phyloP scores from a whole-genome alignment of 2,888 invertebrate genomes.

The Caenorhabditis plicata region DNA sequence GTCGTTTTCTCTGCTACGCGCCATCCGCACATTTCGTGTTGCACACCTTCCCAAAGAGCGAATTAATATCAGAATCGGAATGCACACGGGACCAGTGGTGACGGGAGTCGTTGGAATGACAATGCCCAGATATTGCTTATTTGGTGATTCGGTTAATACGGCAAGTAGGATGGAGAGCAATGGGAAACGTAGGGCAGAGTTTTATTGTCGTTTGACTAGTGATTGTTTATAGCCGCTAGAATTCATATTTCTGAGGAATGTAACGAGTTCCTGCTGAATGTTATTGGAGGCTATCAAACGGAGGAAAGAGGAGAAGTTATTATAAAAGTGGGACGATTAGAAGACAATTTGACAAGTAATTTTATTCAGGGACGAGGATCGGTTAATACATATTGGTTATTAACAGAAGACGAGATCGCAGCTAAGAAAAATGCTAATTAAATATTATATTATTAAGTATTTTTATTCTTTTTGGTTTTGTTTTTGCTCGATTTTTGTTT shows the following conservation, averaged over 20 bases:
- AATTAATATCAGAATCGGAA: slow-evolving; percentile 55
- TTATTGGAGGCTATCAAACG: slow-evolving; percentile 60
- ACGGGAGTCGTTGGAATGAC: slow-evolving; percentile 54
- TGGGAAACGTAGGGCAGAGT: slow-evolving; percentile 61
- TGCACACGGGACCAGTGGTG: slow-evolving; percentile 54
- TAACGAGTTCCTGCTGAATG: slow-evolving; percentile 51
- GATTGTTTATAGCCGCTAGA: slow-evolving; percentile 51
- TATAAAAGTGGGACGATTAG: slow-evolving; percentile 40
- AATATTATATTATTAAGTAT: too few species aligned
- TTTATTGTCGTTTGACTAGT: too few species aligned
- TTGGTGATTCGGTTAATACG: slow-evolving; percentile 62
- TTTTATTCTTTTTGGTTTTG: too few species aligned
- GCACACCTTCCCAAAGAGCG: slow-evolving; percentile 55
- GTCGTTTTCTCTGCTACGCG: slow-evolving; percentile 47
- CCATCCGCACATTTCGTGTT: slow-evolving; percentile 48
- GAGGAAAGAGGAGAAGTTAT: slow-evolving; percentile 61
- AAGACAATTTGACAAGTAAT: too few species aligned
- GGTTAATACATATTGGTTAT: slow-evolving; percentile 45
- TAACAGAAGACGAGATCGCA: slow-evolving; percentile 37
- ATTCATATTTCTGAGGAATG: slow-evolving; percentile 60
- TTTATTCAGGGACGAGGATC: slow-evolving; percentile 51
- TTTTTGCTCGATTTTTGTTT: too few species aligned
- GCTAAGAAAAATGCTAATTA: slow-evolving; percentile 13
- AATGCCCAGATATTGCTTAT: slow-evolving; percentile 60
- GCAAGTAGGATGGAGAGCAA: slow-evolving; percentile 61